Conservation (phyloP, 1,140 invertebrate genomes). For the Platorchestia sp. region DNA sequence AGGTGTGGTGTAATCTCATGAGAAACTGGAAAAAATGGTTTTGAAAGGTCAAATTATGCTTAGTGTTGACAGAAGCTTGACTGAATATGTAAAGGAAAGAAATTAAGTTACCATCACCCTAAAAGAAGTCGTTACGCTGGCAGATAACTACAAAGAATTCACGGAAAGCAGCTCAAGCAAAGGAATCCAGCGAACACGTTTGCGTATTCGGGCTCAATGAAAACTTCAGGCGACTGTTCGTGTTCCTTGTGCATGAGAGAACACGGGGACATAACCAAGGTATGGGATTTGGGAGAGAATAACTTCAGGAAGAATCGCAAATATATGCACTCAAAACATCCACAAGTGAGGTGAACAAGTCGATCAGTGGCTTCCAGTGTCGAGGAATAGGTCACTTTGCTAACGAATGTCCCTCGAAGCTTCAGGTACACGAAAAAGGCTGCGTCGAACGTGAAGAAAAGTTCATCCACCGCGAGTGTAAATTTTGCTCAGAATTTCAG, state of each 20-base stretch:
- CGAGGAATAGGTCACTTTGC: neutral
- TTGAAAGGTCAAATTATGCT: neutral
- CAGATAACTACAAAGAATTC: neutral
- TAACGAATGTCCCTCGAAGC: neutral
- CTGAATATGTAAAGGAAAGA: neutral
- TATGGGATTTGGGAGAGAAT: neutral
- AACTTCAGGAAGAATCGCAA: too few species aligned
- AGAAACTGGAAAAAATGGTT: neutral
- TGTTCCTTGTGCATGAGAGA: neutral
- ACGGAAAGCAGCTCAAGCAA: neutral
- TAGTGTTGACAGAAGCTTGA: neutral
- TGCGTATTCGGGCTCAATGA: neutral
- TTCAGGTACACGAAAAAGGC: neutral
- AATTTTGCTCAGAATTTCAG: neutral
- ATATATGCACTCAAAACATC: neutral
- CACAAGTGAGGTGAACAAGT: neutral
- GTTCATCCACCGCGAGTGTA: neutral
- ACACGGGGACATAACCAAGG: neutral
- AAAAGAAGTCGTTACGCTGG: neutral
- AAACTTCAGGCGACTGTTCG: neutral
- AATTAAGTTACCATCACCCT: neutral
- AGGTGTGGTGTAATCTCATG: neutral
- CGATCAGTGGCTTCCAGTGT: neutral
- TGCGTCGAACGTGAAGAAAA: neutral
- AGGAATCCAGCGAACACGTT: neutral